A percentile compares a stretch with the other conserved stretches of the same genome.
Evolutionary conservation across 2,113 vertebrate species (phyloP).

Genomic region (Cygnus buccinator): DNA sequence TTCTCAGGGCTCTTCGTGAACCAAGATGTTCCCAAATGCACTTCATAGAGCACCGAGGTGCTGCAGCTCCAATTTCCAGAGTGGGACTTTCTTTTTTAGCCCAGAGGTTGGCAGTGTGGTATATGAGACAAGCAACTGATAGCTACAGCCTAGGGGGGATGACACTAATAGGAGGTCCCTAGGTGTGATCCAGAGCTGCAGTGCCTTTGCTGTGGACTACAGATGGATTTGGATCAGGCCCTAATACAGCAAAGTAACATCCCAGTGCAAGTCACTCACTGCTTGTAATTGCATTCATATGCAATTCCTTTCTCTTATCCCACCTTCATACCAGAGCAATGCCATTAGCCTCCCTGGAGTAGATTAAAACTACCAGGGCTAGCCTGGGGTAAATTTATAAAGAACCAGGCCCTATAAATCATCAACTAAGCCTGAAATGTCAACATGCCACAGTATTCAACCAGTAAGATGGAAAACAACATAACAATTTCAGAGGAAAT

Average conservation of each 20-base stretch:
- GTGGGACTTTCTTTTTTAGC: background rate
- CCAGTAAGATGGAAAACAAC: background rate
- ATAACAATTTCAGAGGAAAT: background rate
- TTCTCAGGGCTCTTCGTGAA: background rate
- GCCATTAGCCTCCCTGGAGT: background rate
- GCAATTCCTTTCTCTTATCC: background rate
- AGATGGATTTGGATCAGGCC: background rate
- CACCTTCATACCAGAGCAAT: background rate
- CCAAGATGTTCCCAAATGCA: background rate
- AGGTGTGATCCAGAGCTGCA: background rate
- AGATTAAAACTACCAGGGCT: background rate
- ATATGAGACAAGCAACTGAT: no score
- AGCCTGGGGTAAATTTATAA: background rate
- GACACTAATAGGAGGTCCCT: background rate
- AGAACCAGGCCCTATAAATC: background rate
- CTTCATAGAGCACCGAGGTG: fast-evolving
- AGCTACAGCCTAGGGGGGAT: background rate
- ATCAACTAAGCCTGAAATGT: background rate
- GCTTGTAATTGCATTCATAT: fast-evolving
- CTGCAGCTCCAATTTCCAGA: background rate
- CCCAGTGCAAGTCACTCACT: background rate
- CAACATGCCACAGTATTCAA: background rate
- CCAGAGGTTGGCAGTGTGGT: background rate
- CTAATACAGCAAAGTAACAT: background rate
- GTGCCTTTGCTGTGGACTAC: background rate